Evolutionary conservation across 2,888 invertebrate species (phyloP), one percentile per base, ranked within the genome.

Genomic region (Heliconius ismenius): DNA sequence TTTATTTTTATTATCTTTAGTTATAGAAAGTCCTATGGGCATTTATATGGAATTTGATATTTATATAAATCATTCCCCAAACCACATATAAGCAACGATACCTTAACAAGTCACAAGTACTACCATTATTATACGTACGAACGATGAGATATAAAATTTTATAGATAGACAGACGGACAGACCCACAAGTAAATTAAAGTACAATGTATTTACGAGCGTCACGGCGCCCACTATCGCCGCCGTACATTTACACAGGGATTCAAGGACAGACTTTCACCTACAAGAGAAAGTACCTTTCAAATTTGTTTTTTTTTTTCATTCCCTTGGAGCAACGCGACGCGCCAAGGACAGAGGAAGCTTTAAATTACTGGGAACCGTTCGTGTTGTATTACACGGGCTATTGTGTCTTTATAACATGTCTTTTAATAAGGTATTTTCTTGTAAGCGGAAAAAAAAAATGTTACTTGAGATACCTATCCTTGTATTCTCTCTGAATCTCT

Each of bases 261-360:
- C 84, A 83, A 77, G 79, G 83, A 80, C 85, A 89, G 85, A 90
- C 93, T 92, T 92, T 92, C 93, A 91, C 92, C 91, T 87, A 86
- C 88, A 88, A 49, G 83, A 83, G 92, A 92, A 92, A 92, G 90
- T 88, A 54, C 76, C 75, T 76, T 76, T 49, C 43, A 18, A 58
- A 75, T 73, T 67, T 70, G 63, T 73, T 70, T 75, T 49, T 39
- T n/a, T 39, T 77, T 76, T 70, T 78, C 73, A 67, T 58, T 78
- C 73, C 75, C 73, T 75, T 76, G 60, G 24, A 75, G 78, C 73
- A 79, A 78, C 78, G 58, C 75, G 75, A 79, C 24, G 70, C 75
- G 28, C 74, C 78, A 76, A 79, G 76, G 79, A 54, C 78, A 78
- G 60, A 69, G 74, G 74, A 67, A 70, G 69, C 68, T 60, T 75